Evolutionary conservation across 1,140 invertebrate genomes (phyloP).

Genomic region (Piezodorus guildinii): DNA sequence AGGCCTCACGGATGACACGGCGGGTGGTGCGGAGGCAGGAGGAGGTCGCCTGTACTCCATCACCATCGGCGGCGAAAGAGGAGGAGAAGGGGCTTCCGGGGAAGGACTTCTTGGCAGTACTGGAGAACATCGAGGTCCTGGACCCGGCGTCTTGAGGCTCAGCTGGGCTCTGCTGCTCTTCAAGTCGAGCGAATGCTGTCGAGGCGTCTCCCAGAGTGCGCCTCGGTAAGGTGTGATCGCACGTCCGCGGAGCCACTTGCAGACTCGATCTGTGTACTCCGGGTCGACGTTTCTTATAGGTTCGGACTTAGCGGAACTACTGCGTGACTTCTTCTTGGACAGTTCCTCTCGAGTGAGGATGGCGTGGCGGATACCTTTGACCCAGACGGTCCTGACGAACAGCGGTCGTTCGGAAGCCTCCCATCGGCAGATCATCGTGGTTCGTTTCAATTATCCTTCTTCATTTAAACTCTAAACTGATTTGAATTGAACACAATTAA

Average conservation of each 20-base stretch:
- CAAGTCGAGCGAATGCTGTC: slow-evolving; percentile 32
- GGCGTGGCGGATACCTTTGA: slow-evolving; percentile 55
- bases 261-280: slow-evolving; percentile 41
- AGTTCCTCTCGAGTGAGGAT: slow-evolving; percentile 53
- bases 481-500: too few species aligned
- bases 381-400: slow-evolving; percentile 56
- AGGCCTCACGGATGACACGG: background rate
- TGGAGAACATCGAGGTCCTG: background rate
- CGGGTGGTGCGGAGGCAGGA: background rate
- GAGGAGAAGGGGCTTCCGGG: background rate
- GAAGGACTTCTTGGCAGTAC: background rate
- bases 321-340: slow-evolving; percentile 19
- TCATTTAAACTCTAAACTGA: too few species aligned
- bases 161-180: background rate
- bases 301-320: background rate
- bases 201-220: slow-evolving; percentile 35
- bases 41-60: background rate
- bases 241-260: slow-evolving; percentile 44
- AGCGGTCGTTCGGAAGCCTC: slow-evolving; percentile 55
- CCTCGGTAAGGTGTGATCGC: slow-evolving; percentile 10
- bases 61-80: background rate
- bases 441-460: too few species aligned
- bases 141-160: background rate
- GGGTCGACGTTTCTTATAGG: slow-evolving; percentile 26
- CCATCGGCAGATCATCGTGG: slow-evolving; percentile 41